phyloP scores from a whole-genome alignment of 2,888 invertebrate species.

The Halictus quadricinctus region DNA sequence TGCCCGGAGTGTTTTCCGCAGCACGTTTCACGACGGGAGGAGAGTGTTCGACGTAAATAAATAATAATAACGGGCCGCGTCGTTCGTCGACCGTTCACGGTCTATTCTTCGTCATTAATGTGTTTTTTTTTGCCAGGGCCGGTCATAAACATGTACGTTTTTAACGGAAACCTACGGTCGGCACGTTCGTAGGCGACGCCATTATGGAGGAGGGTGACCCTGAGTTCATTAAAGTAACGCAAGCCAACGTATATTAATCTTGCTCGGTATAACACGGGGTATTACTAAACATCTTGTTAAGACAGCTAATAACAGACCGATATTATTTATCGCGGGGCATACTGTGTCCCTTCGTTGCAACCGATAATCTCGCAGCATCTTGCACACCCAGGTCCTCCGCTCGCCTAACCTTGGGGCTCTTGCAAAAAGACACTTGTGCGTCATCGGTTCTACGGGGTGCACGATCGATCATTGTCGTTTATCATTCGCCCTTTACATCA shows the following conservation, averaged over 20 bases:
- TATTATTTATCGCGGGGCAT: slow-evolving; percentile 62
- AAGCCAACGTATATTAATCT: slow-evolving; percentile 73
- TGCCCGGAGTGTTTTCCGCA: not conserved
- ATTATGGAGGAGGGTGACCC: slow-evolving; percentile 58
- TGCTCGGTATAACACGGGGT: slow-evolving; percentile 65
- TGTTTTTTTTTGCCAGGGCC: not conserved
- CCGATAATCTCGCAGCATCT: not conserved
- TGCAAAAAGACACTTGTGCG: not conserved
- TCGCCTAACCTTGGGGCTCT: not conserved
- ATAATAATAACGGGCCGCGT: slow-evolving; percentile 3
- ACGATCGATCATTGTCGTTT: not conserved
- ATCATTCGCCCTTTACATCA: not conserved
- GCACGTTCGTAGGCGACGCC: slow-evolving; percentile 51
- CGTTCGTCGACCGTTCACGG: not conserved
- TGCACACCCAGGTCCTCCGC: not conserved
- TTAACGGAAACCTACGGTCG: slow-evolving; percentile 30
- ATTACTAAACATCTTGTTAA: slow-evolving; percentile 68
- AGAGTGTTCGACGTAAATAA: not conserved
- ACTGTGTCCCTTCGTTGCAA: not conserved
- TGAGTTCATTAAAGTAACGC: slow-evolving; percentile 73
- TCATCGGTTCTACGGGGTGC: not conserved
- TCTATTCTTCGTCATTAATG: slow-evolving; percentile 12
- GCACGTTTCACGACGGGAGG: not conserved
- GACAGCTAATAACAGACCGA: slow-evolving; percentile 68
- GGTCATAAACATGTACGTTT: slow-evolving; percentile 48